Evolutionary conservation across 2,888 invertebrate genomes (phyloP).

Genomic region (Minunthozetes semirufus): DNA sequence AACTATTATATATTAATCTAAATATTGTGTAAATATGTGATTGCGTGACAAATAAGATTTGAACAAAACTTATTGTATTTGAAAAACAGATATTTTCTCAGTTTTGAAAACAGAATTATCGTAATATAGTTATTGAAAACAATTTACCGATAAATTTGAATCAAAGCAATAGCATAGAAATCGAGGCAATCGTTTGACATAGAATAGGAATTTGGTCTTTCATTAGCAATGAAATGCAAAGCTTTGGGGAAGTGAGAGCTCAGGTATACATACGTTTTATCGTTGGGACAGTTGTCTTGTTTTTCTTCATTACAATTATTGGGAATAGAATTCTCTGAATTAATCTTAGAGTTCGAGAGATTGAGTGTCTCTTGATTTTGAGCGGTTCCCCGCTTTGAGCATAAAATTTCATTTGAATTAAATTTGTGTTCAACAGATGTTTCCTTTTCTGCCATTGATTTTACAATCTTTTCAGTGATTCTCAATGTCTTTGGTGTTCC

Average conservation of each 20-base stretch:
- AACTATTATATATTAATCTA: neutral
- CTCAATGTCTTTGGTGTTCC: slow-evolving; percentile 45
- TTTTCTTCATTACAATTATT: neutral
- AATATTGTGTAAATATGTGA: neutral
- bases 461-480: slow-evolving; percentile 44
- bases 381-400: neutral
- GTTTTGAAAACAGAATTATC: too few relatives aligned
- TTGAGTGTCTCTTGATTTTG: neutral
- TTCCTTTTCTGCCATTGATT: slow-evolving; percentile 34
- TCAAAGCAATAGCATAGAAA: too few relatives aligned
- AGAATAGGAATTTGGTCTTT: too few relatives aligned
- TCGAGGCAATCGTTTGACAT: too few relatives aligned
- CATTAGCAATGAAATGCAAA: neutral
- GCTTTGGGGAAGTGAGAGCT: neutral
- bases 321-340: neutral
- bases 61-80: too few relatives aligned
- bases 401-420: neutral
- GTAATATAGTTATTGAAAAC: too few relatives aligned
- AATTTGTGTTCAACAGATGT: slow-evolving; percentile 36
- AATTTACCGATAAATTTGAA: too few relatives aligned
- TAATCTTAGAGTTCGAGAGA: neutral
- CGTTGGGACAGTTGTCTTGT: neutral
- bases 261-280: neutral
- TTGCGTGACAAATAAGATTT: neutral
- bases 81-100: too few relatives aligned